Evolutionary conservation across 2,797 vertebrate species (phyloP).

Genomic region (Pantherophis alleghaniensis): DNA sequence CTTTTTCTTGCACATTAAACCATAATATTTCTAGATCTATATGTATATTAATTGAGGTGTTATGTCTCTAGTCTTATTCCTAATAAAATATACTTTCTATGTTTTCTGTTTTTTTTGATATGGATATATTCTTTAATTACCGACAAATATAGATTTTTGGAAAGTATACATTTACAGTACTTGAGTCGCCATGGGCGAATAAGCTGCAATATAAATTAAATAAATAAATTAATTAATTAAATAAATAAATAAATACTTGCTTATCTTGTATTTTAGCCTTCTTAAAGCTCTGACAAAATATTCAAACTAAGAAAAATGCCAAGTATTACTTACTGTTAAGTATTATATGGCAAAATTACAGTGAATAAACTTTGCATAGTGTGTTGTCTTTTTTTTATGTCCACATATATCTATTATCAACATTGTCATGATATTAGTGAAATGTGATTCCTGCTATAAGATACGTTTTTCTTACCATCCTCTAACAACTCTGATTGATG

Average conservation of each 20-base stretch:
- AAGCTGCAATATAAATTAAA: too few species aligned
- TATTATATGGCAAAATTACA: background rate
- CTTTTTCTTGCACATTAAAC: background rate
- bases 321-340: background rate
- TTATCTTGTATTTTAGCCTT: background rate
- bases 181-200: too few species aligned
- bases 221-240: too few species aligned
- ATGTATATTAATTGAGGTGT: background rate
- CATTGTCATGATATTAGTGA: background rate
- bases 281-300: background rate
- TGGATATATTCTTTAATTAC: background rate
- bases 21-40: background rate
- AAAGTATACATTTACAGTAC: background rate
- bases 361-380: background rate
- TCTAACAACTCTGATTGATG: constrained; percentile 77
- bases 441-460: background rate
- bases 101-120: background rate
- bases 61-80: background rate
- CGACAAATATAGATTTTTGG: background rate
- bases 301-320: background rate
- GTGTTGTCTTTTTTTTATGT: background rate
- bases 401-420: background rate
- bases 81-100: background rate
- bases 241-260: background rate
- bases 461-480: constrained; percentile 81